Evolutionary conservation across 2,888 invertebrate genomes (phyloP), one percentile per base, ranked within the genome.

Genomic region (Ophion ventricosus): DNA sequence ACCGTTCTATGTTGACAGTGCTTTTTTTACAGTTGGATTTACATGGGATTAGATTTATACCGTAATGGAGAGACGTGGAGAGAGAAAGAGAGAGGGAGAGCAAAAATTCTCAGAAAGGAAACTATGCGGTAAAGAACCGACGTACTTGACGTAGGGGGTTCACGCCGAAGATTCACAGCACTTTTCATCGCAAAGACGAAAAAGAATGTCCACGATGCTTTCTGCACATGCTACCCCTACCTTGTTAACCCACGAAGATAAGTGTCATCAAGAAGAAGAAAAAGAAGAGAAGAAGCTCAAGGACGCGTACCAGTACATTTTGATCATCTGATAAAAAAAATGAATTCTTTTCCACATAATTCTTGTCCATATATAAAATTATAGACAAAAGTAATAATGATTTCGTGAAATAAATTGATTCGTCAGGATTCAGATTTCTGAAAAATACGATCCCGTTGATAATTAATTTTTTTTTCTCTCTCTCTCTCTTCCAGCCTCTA

Each of bases 171-270:
- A 84, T 82, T 79, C 61, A 57, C 75, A 35, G 59, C 70, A 82
- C 66, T 72, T 82, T 79, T 84, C 72, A 74, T 8, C 59, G 20
- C 67, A 56, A 77, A 63, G 59, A 67, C 56, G 63, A 72, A 25
- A 72, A 80, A 73, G 72, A 80, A 84, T 80, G 80, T 67, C 56
- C 77, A 11, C 61, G 77, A 69, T 80, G 80, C 23, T 82, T 72
- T 61, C 74, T 79, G 75, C 84, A 84, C 82, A 82, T 84, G 84
- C 84, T 84, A 84, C 82, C 84, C 81, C 78, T 78, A 82, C 79
- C 84, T 82, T 57, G 77, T 77, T 83, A 79, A 61, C 20, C 11
- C 11, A 26, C 35, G n/a, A 54, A 66, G 20, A 25, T 57, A 35
- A 20, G 40, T 43, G 35, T 25, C 7, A 3, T 72, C 73, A 35